Evolutionary conservation across 2,797 vertebrate species (phyloP).

Genomic region (Danio choprae): DNA sequence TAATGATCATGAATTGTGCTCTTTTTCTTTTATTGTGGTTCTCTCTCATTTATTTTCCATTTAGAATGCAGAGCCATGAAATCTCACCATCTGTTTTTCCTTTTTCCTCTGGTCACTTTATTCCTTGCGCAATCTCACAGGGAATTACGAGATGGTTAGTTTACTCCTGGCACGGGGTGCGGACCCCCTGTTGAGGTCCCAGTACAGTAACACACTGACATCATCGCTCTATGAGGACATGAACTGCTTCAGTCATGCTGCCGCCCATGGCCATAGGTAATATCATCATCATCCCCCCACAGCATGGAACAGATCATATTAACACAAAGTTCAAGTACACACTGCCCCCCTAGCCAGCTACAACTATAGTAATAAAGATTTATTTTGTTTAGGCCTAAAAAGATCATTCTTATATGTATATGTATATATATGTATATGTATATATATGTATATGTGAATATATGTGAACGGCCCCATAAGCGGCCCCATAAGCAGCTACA

Average conservation of each 20-base stretch:
- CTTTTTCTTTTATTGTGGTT: slow-evolving; percentile 40
- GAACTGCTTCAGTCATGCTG: slow-evolving; percentile 98
- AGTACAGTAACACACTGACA: slow-evolving; percentile 86
- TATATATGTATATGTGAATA: no score
- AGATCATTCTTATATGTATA: no score
- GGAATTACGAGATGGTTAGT: slow-evolving; percentile 97
- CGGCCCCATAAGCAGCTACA: no score
- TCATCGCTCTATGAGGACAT: slow-evolving; percentile 93
- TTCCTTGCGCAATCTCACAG: slow-evolving; percentile 66
- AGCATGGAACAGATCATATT: slow-evolving; percentile 57
- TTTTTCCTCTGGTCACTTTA: slow-evolving; percentile 7
- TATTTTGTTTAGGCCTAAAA: no score
- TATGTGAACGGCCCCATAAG: no score
- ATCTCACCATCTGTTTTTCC: slow-evolving; percentile 24
- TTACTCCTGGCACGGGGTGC: slow-evolving; percentile 89
- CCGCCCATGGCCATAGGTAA: slow-evolving; percentile 96
- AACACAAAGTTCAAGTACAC: slow-evolving; percentile 40
- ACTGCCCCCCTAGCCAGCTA: slow-evolving; percentile 46
- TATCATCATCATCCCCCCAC: not conserved
- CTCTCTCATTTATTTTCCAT: not conserved
- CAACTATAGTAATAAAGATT: no score
- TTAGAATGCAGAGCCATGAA: not conserved
- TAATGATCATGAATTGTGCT: not conserved
- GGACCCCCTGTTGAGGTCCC: slow-evolving; percentile 88
- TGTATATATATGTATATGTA: no score